Evolutionary conservation across 2,888 invertebrate species (phyloP), one percentile per base, ranked within the genome.

Genomic region (Fabriciana adippe): DNA sequence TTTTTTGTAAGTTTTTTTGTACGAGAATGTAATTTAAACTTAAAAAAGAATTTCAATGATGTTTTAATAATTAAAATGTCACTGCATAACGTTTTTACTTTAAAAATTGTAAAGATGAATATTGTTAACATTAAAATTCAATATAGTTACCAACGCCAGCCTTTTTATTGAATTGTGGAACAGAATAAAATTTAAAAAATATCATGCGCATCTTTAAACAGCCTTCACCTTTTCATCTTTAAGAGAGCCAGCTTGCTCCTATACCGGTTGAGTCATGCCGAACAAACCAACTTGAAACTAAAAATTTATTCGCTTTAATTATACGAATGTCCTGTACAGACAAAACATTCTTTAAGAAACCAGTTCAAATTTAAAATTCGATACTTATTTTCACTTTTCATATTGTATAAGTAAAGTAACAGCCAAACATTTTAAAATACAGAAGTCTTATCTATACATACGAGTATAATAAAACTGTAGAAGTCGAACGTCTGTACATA

Each of bases 171-270:
- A 26, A 55, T 18, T 51, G 15, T n/a, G 59, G n/a, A 56, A 63
- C 48, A 47, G 51, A 47, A 45, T 47, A 57, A 15, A 16, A 47
- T 8, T 14, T 53, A 41, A 35, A 66, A 60, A 55, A 54, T 41
- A 53, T 51, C 50, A 41, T 55, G 55, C 26, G 60, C 64, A 68
- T 68, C 60, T 64, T 41, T 11, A 47, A 18, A 41, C 63, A 69
- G 77, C 88, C 88, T 87, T 88, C 88, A 88, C 84, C 87, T 88
- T 87, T 86, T 81, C 75, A 75, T 76, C 78, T 78, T 68, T 63
- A 59, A 35, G 62, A 62, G 67, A 75, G 72, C 70, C 76, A 76
- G 74, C 79, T 72, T 74, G 73, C 78, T 75, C 72, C 66, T 18
- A 71, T 73, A 70, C 72, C 75, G 75, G 72, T 79, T 79, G 76